Percentiles rank a stretch among this genome's conserved stretches.
phyloP scores from a whole-genome alignment of 1,140 invertebrate species.

The Ceratosolen fusciceps region DNA sequence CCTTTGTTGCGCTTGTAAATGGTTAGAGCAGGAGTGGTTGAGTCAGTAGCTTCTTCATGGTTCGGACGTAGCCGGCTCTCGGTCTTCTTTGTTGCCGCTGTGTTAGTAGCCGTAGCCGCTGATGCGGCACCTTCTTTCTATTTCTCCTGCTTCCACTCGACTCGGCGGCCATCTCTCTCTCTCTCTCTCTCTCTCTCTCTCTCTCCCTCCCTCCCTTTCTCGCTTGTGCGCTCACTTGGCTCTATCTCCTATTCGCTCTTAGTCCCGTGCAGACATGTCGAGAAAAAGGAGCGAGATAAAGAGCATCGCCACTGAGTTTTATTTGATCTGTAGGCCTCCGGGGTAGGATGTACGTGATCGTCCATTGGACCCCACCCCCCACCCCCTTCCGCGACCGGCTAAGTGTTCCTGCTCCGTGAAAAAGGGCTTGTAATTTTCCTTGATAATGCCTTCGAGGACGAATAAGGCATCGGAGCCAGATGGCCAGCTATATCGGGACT shows the following conservation, averaged over 20 bases:
- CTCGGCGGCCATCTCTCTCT: neutral
- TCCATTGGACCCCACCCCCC: too few relatives aligned
- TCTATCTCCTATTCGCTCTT: slow-evolving; percentile 13
- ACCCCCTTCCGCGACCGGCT: too few relatives aligned
- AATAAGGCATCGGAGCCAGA: neutral
- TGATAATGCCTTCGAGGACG: neutral
- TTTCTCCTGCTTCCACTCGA: slow-evolving; percentile 35
- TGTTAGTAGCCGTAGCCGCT: slow-evolving; percentile 11
- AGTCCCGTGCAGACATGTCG: slow-evolving; percentile 21
- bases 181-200: slow-evolving; percentile 30
- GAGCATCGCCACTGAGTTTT: slow-evolving; percentile 34
- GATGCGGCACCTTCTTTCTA: slow-evolving; percentile 33
- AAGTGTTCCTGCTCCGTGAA: neutral
- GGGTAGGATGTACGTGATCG: neutral
- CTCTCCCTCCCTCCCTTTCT: slow-evolving; percentile 54
- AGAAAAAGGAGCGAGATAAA: slow-evolving; percentile 32
- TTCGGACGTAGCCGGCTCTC: slow-evolving; percentile 49
- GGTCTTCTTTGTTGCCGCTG: slow-evolving; percentile 44
- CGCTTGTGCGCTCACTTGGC: neutral
- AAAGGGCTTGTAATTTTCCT: slow-evolving; percentile 1
- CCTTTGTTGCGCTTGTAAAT: neutral
- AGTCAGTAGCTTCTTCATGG: slow-evolving; percentile 36
- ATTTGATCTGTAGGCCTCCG: slow-evolving; percentile 14
- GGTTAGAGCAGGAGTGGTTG: neutral
- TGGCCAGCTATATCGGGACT: neutral